Conservation (phyloP, 2,797 vertebrate genomes). For the Etheostoma perlongum region DNA sequence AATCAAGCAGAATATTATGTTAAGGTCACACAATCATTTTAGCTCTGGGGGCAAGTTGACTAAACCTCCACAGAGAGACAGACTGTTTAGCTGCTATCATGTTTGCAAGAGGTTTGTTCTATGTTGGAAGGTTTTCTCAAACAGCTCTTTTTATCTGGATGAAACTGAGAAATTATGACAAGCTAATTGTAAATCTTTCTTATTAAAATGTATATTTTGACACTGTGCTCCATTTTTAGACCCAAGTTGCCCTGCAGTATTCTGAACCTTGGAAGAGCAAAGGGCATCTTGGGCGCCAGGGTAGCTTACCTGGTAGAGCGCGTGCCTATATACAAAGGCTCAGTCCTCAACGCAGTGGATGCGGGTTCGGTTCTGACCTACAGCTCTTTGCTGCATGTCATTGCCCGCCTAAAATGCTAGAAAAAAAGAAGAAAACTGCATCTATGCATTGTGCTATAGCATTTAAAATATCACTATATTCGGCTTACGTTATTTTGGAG, state of each 20-base stretch:
- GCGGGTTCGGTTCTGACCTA: no score
- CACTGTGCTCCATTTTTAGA: not conserved
- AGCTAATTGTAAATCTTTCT: not conserved
- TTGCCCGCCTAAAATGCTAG: no score
- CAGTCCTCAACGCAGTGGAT: no score
- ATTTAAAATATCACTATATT: constrained; percentile 14
- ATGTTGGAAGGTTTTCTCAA: not conserved
- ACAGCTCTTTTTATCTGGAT: not conserved
- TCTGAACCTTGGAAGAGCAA: not conserved
- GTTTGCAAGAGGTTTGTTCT: not conserved
- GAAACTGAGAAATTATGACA: not conserved
- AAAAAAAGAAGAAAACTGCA: not conserved
- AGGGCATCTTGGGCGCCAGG: not conserved
- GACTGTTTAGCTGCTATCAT: not conserved
- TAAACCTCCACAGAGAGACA: not conserved
- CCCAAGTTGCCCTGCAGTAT: not conserved
- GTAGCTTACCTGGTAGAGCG: no score
- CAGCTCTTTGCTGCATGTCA: no score
- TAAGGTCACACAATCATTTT: constrained; percentile 38
- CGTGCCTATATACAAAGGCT: no score
- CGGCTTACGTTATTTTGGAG: not conserved
- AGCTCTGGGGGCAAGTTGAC: not conserved
- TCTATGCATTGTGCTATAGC: not conserved
- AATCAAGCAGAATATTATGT: not conserved
- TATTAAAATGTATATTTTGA: not conserved